phyloP scores from a whole-genome alignment of 2,888 invertebrate species.

The Oxyteleia sp. region DNA sequence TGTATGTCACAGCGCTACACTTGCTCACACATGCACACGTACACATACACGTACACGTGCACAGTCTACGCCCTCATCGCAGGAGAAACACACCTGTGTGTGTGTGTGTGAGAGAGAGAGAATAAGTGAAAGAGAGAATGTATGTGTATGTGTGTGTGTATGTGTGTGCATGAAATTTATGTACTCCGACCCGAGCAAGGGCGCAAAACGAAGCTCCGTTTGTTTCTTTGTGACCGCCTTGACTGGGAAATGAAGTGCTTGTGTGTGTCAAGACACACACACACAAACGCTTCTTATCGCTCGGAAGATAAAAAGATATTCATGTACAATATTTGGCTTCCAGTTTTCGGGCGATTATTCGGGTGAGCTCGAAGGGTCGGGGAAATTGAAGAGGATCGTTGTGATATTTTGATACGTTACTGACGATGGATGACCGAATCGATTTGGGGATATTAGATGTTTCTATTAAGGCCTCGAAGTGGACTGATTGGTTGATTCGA shows the following conservation, averaged over 20 bases:
- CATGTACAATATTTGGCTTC: background rate
- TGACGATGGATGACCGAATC: no score
- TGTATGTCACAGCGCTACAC: no score
- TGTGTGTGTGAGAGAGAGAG: no score
- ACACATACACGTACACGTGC: background rate
- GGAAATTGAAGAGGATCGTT: background rate
- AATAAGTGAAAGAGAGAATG: no score
- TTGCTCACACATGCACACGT: no score
- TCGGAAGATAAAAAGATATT: background rate
- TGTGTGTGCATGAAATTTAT: conserved; percentile 20
- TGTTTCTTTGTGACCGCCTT: conserved; percentile 20
- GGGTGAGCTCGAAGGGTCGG: background rate
- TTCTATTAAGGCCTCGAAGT: background rate
- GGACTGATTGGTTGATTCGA: no score
- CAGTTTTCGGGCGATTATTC: background rate
- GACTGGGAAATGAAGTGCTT: conserved; percentile 30
- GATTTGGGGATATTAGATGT: background rate
- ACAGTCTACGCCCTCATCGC: conserved; percentile 13
- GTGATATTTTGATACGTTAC: background rate
- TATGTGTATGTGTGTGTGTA: background rate
- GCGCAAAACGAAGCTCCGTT: conserved; percentile 22
- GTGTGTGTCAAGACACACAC: no score
- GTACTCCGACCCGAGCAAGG: conserved; percentile 16
- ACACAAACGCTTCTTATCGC: background rate
- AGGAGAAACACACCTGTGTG: background rate